Percentiles rank a stretch among this genome's conserved stretches.
Conservation (phyloP, 2,888 invertebrate species). For the Mimumesa dahlbomi region DNA sequence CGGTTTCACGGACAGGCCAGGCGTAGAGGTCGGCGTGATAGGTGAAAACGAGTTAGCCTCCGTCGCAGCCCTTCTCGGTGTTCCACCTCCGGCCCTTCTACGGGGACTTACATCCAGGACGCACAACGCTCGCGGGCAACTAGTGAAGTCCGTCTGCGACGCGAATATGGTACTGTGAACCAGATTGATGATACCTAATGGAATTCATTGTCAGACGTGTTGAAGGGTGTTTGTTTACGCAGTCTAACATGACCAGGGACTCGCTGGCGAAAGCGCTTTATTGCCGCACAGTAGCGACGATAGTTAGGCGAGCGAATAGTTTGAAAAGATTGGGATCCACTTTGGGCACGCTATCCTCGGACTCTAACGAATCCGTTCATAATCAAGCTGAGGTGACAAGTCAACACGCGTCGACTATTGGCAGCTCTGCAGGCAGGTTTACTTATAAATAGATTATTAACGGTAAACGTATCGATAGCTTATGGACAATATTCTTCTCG, state of each 20-base stretch:
- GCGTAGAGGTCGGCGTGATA: slow-evolving; percentile 88
- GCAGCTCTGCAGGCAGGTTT: slow-evolving; percentile 80
- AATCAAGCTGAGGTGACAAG: slow-evolving; percentile 92
- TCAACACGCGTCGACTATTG: slow-evolving; percentile 92
- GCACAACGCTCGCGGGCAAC: slow-evolving; percentile 88
- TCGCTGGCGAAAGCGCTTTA: slow-evolving; percentile 95
- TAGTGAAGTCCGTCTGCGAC: slow-evolving; percentile 90
- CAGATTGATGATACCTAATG: no score
- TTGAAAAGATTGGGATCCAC: slow-evolving; percentile 92
- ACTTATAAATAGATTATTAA: neutral
- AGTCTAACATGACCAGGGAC: slow-evolving; percentile 93
- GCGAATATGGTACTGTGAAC: slow-evolving; percentile 85
- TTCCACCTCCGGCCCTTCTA: slow-evolving; percentile 88
- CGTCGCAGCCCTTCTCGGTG: slow-evolving; percentile 91
- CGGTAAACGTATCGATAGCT: no score
- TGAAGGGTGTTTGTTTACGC: slow-evolving; percentile 58
- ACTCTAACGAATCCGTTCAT: slow-evolving; percentile 95
- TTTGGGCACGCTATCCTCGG: slow-evolving; percentile 91
- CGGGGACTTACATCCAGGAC: slow-evolving; percentile 92
- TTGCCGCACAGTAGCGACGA: slow-evolving; percentile 96
- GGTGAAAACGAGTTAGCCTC: slow-evolving; percentile 92
- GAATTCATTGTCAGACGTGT: slow-evolving; percentile 34
- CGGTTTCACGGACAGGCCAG: slow-evolving; percentile 91
- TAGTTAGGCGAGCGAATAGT: slow-evolving; percentile 95
- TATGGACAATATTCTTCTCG: no score